Conservation (phyloP, 2,113 vertebrate genomes). For the Gambusia affinis region DNA sequence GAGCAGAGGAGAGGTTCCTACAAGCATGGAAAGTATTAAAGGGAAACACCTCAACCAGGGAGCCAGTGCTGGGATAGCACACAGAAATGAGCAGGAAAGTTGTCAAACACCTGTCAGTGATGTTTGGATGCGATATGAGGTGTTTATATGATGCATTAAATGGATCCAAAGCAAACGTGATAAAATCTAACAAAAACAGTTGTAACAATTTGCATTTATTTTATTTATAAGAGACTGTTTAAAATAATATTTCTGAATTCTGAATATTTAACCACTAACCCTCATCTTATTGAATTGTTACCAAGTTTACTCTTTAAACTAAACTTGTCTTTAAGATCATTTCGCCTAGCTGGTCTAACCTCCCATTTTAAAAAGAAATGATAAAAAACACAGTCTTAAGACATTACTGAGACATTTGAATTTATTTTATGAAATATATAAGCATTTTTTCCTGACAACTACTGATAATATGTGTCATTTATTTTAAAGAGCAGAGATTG, state of each 20-base stretch:
- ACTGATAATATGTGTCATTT: no score
- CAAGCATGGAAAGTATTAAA: constrained; percentile 32
- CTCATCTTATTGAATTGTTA: no score
- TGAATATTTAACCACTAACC: no score
- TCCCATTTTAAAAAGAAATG: neutral
- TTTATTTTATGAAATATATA: neutral
- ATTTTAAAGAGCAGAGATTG: neutral
- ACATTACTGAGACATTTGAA: neutral
- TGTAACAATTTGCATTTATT: no score
- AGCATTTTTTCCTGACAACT: neutral
- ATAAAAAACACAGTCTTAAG: neutral
- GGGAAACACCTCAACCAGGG: constrained; percentile 19
- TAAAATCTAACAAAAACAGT: no score
- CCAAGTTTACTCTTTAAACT: no score
- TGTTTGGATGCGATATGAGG: neutral
- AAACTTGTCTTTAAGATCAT: neutral
- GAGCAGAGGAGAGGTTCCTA: neutral
- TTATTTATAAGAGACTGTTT: no score
- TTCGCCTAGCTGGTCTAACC: neutral
- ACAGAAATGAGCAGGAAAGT: neutral
- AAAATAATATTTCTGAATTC: no score
- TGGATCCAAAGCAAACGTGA: neutral
- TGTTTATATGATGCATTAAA: neutral
- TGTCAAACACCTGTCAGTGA: neutral
- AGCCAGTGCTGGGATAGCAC: accelerated